A percentile compares a stretch with the other conserved stretches of the same genome.
These are phyloP conservation scores for Ruditapes philippinarum DNA, from an alignment of 1,140 invertebrate genomes.

Conservation along the genomic window DNA sequence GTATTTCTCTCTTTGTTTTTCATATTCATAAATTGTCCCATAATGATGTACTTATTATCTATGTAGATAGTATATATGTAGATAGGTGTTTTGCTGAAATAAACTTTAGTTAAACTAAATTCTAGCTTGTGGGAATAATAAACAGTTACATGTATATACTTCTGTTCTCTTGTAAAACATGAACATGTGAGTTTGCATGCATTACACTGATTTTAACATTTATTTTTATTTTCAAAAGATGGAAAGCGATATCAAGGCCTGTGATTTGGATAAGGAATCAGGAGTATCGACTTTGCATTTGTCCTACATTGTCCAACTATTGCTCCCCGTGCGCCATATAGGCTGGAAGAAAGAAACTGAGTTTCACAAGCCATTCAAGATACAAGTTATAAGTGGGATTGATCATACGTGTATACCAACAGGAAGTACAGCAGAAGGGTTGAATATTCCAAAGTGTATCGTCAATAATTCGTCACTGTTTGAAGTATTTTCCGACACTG, in stretches of 20 bases:
- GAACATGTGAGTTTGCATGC: no score
- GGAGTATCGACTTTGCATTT: background rate
- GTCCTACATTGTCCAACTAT: background rate
- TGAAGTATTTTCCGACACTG: slow-evolving; percentile 1
- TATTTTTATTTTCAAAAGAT: background rate
- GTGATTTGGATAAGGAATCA: background rate
- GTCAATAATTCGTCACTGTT: background rate
- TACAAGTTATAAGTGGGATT: background rate
- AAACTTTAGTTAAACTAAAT: no score
- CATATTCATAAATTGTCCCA: no score
- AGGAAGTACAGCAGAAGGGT: slow-evolving; percentile 26
- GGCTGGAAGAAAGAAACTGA: background rate
- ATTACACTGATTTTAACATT: background rate
- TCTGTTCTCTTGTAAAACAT: no score
- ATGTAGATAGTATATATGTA: no score
- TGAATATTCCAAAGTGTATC: background rate
- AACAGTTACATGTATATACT: no score
- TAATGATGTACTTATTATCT: no score
- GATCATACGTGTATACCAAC: slow-evolving; percentile 16
- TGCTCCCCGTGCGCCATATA: background rate
- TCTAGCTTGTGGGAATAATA: no score
- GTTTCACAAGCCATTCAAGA: background rate
- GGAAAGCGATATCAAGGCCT: background rate
- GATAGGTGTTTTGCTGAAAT: no score
- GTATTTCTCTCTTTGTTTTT: no score